Percentiles rank a stretch among this genome's conserved stretches.
phyloP scores from a whole-genome alignment of 2,797 vertebrate species.

The Megaceryle alcyon region DNA sequence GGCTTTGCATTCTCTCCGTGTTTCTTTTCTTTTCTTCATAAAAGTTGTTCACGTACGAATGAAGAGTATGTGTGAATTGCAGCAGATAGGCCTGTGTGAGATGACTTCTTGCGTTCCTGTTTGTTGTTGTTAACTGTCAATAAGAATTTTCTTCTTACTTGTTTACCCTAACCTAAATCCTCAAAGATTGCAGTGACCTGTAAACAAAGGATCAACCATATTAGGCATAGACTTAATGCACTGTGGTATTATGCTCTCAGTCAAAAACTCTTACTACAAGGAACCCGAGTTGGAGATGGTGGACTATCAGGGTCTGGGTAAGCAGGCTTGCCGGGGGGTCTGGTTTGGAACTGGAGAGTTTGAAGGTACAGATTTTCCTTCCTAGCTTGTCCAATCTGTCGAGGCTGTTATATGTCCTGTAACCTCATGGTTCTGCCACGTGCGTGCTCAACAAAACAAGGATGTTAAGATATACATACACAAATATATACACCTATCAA shows the following conservation, averaged over 20 bases:
- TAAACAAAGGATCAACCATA: slow-evolving; percentile 52
- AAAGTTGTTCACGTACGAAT: not conserved
- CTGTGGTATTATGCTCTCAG: not conserved
- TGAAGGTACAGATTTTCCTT: not conserved
- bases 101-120: not conserved
- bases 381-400: not conserved
- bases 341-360: not conserved
- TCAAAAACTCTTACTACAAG: not conserved
- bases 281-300: not conserved
- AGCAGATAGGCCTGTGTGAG: not conserved
- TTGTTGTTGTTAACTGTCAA: not conserved
- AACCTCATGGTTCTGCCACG: not conserved
- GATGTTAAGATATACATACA: not conserved
- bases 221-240: slow-evolving; percentile 28
- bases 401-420: not conserved
- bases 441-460: not conserved
- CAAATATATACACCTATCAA: fast-evolving
- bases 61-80: not conserved
- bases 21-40: not conserved
- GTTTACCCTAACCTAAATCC: slow-evolving; percentile 29
- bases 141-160: slow-evolving; percentile 15
- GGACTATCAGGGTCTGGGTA: not conserved
- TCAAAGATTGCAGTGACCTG: slow-evolving; percentile 14
- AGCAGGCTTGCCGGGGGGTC: not conserved
- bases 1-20: not conserved